Evolutionary conservation across 1,140 invertebrate species (phyloP).

Genomic region (Pogonomyrmex californicus): DNA sequence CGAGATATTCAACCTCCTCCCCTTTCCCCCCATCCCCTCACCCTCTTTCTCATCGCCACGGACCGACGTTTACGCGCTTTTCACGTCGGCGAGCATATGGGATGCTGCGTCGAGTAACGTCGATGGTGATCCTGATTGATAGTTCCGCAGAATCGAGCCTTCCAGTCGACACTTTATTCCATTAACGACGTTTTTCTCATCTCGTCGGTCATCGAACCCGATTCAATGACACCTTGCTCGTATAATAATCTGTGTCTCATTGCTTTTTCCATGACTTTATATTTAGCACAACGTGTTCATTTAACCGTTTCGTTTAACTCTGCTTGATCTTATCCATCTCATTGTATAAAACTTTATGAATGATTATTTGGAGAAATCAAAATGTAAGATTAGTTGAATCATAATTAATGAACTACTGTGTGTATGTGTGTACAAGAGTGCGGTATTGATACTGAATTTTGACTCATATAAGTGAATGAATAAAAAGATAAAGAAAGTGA

Average conservation of each 20-base stretch:
- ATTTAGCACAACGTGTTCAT: background rate
- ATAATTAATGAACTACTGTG: background rate
- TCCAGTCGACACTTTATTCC: background rate
- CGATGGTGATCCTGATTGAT: slow-evolving; percentile 68
- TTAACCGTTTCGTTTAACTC: background rate
- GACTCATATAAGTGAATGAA: background rate
- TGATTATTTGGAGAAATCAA: background rate
- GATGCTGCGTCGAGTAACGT: slow-evolving; percentile 55
- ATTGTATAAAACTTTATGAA: background rate
- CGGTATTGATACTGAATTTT: background rate
- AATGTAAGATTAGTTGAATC: background rate
- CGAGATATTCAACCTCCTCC: slow-evolving; percentile 75
- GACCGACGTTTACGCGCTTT: slow-evolving; percentile 60
- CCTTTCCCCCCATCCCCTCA: slow-evolving; percentile 14
- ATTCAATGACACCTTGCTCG: background rate
- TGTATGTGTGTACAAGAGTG: background rate
- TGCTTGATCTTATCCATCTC: background rate
- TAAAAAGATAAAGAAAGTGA: background rate
- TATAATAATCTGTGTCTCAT: background rate
- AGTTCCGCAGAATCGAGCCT: background rate
- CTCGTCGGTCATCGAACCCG: slow-evolving; percentile 23
- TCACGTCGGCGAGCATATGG: slow-evolving; percentile 70
- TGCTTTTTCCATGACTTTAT: background rate
- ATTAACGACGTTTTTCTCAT: slow-evolving; percentile 1
- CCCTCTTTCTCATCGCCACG: background rate